Percentiles rank a stretch among this genome's conserved stretches.
These are phyloP conservation scores for Neoitamus cyanurus DNA, from an alignment of 2,888 invertebrate species.

Conservation along the genomic window DNA sequence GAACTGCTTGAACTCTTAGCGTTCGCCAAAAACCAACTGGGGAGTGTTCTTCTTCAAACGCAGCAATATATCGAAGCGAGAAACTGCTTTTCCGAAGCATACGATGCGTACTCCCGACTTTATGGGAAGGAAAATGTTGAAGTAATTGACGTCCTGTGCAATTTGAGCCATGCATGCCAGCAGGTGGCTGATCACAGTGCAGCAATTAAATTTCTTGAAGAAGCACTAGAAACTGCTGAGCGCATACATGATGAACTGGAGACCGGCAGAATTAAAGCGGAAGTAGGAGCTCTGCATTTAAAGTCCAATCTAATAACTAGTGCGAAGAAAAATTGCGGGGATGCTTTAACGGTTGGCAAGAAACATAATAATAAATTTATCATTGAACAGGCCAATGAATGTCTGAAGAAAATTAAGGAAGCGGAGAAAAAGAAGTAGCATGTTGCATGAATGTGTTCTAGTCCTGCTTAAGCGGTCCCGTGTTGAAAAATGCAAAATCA, in stretches of 20 bases:
- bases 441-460: no score
- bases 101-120: background rate
- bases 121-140: background rate
- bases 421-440: background rate
- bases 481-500: no score
- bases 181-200: background rate
- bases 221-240: background rate
- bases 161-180: background rate
- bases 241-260: background rate
- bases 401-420: background rate
- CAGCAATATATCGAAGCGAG: background rate
- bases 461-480: no score
- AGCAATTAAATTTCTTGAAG: background rate
- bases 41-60: background rate
- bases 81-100: background rate
- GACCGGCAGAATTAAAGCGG: background rate
- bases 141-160: background rate
- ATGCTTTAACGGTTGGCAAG: background rate
- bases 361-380: background rate
- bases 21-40: background rate
- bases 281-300: background rate
- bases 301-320: background rate
- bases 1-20: background rate
- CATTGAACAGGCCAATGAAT: background rate
- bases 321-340: background rate